A percentile compares a stretch with the other conserved stretches of the same genome.
These are phyloP conservation scores for Ylistrum balloti DNA, from an alignment of 1,140 invertebrate species.

Conservation along the genomic window DNA sequence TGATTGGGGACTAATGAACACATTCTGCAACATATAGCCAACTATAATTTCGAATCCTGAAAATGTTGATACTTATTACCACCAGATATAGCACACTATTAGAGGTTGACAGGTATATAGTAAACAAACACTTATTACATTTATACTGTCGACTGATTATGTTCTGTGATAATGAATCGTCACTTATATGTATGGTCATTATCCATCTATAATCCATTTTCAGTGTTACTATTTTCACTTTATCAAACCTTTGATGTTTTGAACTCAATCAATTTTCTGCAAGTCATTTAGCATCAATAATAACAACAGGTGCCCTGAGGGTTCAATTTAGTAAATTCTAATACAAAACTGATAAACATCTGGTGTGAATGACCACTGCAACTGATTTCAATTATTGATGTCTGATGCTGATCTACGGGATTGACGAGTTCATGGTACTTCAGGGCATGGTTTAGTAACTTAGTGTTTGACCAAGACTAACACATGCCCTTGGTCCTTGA, in stretches of 20 bases:
- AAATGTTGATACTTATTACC: too few species aligned
- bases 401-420: background rate
- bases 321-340: background rate
- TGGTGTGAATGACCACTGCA: slow-evolving; percentile 21
- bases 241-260: background rate
- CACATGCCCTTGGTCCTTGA: too few species aligned
- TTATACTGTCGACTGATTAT: too few species aligned
- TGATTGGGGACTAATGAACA: too few species aligned
- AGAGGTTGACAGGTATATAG: too few species aligned
- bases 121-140: too few species aligned
- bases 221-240: background rate
- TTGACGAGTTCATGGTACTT: background rate
- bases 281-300: background rate
- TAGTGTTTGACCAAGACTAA: too few species aligned
- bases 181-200: background rate
- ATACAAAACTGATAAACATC: background rate
- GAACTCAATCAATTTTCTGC: slow-evolving; percentile 33
- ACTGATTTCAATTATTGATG: slow-evolving; percentile 2
- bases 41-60: too few species aligned
- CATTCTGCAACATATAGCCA: too few species aligned
- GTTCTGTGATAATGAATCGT: background rate
- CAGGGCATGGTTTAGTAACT: too few species aligned
- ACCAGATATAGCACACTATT: too few species aligned
- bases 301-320: background rate
- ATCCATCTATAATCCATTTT: background rate